phyloP scores from a whole-genome alignment of 2,113 vertebrate species.

The Psilopsiagon aymara region DNA sequence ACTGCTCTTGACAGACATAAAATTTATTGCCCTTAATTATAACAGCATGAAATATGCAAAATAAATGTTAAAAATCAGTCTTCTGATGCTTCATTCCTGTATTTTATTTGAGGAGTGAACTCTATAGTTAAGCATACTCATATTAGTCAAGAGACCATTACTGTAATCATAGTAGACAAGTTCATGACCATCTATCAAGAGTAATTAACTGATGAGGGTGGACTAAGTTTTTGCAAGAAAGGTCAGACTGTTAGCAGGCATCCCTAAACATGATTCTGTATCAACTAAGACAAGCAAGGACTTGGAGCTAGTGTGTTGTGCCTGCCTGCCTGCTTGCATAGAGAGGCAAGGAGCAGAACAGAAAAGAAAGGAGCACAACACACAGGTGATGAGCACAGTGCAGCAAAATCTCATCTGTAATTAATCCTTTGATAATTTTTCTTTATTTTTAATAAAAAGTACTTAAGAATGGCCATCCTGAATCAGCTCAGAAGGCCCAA shows the following conservation, averaged over 20 bases:
- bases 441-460: not conserved
- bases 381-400: not conserved
- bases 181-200: not conserved
- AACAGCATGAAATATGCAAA: not conserved
- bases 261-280: not conserved
- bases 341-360: not conserved
- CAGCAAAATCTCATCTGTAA: not conserved
- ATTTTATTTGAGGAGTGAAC: not conserved
- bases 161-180: not conserved
- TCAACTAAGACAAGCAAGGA: not conserved
- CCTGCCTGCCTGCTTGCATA: no score
- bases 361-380: not conserved
- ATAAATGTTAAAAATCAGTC: not conserved
- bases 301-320: not conserved
- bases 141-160: not conserved
- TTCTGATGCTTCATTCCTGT: not conserved
- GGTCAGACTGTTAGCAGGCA: not conserved
- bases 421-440: not conserved
- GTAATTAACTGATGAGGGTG: not conserved
- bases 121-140: not conserved
- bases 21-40: not conserved
- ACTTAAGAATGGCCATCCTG: not conserved
- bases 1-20: not conserved
- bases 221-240: not conserved
- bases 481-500: not conserved